These are phyloP conservation scores for Apis cerana DNA, from an alignment of 1,140 invertebrate genomes.

Conservation along the genomic window DNA sequence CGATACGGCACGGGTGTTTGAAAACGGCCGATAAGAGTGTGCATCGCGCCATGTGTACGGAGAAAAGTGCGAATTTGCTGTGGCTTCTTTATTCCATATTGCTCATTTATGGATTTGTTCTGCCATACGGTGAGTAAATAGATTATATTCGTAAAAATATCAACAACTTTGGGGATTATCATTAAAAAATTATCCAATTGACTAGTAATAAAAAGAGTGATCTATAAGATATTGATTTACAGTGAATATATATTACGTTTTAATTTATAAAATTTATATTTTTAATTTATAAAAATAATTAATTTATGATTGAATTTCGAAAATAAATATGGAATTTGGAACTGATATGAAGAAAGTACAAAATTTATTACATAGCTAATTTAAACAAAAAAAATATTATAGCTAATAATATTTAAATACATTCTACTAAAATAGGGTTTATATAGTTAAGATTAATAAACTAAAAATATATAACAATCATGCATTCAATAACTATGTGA, in stretches of 20 bases:
- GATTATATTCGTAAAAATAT: background rate
- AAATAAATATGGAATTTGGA: background rate
- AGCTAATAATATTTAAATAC: no score
- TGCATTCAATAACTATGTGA: background rate
- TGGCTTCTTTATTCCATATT: slow-evolving; percentile 43
- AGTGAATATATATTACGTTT: background rate
- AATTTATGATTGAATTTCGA: background rate
- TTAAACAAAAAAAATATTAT: no score
- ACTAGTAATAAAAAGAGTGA: background rate
- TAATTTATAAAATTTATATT: background rate
- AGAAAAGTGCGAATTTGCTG: slow-evolving; percentile 44
- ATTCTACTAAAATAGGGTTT: no score
- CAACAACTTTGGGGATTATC: background rate
- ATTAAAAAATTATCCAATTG: no score
- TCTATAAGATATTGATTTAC: background rate
- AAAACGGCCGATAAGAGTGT: slow-evolving; percentile 55
- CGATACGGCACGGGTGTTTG: slow-evolving; percentile 64
- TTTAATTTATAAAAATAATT: background rate
- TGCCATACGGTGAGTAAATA: slow-evolving; percentile 59
- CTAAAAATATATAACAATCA: background rate
- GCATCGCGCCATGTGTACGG: slow-evolving; percentile 60
- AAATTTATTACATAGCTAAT: no score
- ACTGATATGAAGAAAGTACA: background rate
- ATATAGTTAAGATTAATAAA: no score
- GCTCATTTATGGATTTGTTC: slow-evolving; percentile 44